These are phyloP conservation scores for Nasonia oneida DNA, from an alignment of 2,888 invertebrate species.

Conservation along the genomic window DNA sequence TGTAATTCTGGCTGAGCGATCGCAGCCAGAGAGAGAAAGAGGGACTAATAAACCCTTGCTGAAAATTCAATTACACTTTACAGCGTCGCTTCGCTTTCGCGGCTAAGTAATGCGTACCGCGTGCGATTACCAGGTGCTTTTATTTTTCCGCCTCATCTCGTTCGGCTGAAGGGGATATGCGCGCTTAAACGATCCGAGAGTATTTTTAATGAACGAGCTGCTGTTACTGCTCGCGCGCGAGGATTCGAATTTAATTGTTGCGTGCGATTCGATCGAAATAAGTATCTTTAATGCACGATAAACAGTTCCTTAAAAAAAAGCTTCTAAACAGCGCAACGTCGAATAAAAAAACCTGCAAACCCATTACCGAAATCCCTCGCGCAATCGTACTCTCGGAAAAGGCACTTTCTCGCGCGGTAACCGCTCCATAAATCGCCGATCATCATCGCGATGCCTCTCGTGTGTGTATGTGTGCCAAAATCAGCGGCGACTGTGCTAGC, in stretches of 20 bases:
- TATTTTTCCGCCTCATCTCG: neutral
- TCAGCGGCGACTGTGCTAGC: constrained; percentile 23
- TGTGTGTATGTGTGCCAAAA: neutral
- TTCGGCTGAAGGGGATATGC: neutral
- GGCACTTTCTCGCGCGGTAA: neutral
- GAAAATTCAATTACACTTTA: constrained; percentile 57
- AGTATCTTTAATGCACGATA: no score
- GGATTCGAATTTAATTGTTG: constrained; percentile 1
- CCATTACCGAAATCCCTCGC: neutral
- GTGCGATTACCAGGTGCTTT: constrained; percentile 2
- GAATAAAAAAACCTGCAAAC: neutral
- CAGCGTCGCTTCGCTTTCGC: constrained; percentile 25
- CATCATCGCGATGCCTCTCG: neutral
- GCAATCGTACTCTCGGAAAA: constrained; percentile 22
- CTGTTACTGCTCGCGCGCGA: neutral
- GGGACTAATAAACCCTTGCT: constrained; percentile 37
- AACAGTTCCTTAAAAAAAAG: no score
- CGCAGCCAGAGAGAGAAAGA: neutral
- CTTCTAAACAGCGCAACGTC: neutral
- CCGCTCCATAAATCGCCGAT: constrained; percentile 46
- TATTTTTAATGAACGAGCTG: constrained; percentile 24
- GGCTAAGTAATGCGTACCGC: constrained; percentile 32
- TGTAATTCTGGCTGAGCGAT: neutral
- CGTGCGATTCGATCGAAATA: neutral
- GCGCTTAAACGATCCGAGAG: neutral